A percentile compares a stretch with the other conserved stretches of the same genome.
Evolutionary conservation across 2,888 invertebrate genomes (phyloP).

Genomic region (Caradrina clavipalpis): DNA sequence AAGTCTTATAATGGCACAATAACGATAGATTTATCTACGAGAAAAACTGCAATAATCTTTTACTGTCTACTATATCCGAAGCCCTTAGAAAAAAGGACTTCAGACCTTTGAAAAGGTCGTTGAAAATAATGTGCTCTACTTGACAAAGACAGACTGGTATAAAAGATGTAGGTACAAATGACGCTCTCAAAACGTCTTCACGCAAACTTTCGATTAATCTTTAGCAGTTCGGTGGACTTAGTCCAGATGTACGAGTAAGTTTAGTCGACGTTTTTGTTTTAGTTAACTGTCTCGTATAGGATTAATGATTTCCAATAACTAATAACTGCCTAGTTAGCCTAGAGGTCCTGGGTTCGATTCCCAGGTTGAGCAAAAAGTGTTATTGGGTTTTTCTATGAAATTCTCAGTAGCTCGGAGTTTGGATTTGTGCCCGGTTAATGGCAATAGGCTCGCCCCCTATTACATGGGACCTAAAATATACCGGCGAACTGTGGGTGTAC

Average conservation of each 20-base stretch:
- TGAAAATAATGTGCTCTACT: conserved; percentile 42
- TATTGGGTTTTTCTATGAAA: too few species aligned
- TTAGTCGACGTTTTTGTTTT: conserved; percentile 10
- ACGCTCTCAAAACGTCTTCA: conserved; percentile 26
- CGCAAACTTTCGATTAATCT: conserved; percentile 52
- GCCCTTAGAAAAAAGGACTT: conserved; percentile 11
- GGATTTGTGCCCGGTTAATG: too few species aligned
- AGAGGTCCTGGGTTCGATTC: too few species aligned
- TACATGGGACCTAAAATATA: too few species aligned
- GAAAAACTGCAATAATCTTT: conserved; percentile 34
- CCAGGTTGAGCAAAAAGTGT: too few species aligned
- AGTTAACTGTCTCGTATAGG: neutral
- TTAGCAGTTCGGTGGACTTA: neutral
- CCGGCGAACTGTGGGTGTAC: too few species aligned
- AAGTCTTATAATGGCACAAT: neutral
- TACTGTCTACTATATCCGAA: conserved; percentile 29
- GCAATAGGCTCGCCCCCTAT: too few species aligned
- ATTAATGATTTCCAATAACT: neutral
- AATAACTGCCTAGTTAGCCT: too few species aligned
- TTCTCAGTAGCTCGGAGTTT: too few species aligned
- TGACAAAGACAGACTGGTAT: conserved; percentile 38
- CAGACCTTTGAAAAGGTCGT: conserved; percentile 32
- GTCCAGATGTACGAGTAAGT: neutral
- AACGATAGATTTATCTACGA: conserved; percentile 25
- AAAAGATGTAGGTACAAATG: conserved; percentile 33